These are phyloP conservation scores for Podarcis raffonei DNA, from an alignment of 2,113 vertebrate genomes.

Conservation along the genomic window DNA sequence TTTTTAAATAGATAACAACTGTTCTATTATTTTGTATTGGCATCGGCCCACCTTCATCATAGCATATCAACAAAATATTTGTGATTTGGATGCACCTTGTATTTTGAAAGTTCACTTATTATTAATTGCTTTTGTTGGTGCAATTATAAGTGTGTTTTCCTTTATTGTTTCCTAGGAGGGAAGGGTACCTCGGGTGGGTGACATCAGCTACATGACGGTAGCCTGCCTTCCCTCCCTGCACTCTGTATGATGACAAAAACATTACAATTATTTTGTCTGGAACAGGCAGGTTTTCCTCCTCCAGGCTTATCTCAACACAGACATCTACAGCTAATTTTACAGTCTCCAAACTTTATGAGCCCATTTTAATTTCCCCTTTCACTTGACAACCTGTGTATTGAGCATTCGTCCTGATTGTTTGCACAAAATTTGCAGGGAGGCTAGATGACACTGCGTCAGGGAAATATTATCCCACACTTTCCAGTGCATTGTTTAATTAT, in stretches of 20 bases:
- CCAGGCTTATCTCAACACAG: neutral
- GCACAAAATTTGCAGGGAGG: too few relatives aligned
- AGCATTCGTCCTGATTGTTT: too few relatives aligned
- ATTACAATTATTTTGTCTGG: neutral
- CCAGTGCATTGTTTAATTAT: too few relatives aligned
- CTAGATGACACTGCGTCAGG: too few relatives aligned
- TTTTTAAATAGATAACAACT: conserved; percentile 20
- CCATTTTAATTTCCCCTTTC: neutral
- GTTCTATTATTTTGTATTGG: conserved; percentile 15
- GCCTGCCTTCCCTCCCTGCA: neutral
- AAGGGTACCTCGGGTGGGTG: neutral
- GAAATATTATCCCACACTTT: too few relatives aligned
- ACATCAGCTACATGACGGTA: neutral
- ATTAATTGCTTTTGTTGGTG: neutral
- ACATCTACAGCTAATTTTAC: neutral
- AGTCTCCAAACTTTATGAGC: neutral
- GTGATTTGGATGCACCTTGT: neutral
- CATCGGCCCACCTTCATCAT: neutral
- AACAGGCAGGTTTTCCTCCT: neutral
- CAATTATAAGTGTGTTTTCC: neutral
- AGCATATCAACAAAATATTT: conserved; percentile 17
- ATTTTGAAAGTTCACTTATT: neutral
- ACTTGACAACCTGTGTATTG: neutral
- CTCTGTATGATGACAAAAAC: neutral
- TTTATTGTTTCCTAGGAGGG: neutral